phyloP scores from a whole-genome alignment of 2,888 invertebrate genomes.

The Eristalis tenax region DNA sequence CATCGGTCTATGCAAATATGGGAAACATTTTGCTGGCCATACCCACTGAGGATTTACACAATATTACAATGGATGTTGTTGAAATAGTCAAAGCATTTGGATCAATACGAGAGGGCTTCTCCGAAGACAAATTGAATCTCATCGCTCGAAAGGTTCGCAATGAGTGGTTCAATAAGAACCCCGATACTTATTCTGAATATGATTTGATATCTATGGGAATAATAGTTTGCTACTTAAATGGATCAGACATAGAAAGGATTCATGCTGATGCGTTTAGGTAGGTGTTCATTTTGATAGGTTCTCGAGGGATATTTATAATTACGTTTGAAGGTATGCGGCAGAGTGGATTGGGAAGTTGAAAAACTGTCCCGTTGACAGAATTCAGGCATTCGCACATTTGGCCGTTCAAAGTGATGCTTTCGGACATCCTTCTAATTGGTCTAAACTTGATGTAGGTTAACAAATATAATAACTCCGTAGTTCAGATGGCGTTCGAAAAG shows the following conservation, averaged over 20 bases:
- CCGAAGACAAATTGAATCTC: conserved; percentile 78
- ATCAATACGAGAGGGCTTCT: conserved; percentile 78
- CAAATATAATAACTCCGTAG: neutral
- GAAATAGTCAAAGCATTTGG: conserved; percentile 84
- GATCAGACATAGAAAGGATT: conserved; percentile 82
- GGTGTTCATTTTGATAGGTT: neutral
- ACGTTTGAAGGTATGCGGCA: conserved; percentile 80
- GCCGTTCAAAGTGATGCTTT: conserved; percentile 82
- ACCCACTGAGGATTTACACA: conserved; percentile 82
- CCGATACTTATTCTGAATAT: conserved; percentile 83
- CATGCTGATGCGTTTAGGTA: conserved; percentile 82
- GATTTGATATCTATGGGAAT: conserved; percentile 83
- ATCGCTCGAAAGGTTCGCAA: conserved; percentile 82
- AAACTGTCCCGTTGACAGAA: conserved; percentile 81
- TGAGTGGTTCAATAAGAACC: conserved; percentile 83
- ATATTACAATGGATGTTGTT: conserved; percentile 82
- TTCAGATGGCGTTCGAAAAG: neutral
- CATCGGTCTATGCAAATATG: conserved; percentile 73
- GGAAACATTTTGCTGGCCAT: conserved; percentile 79
- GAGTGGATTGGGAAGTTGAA: conserved; percentile 81
- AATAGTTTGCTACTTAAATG: conserved; percentile 84
- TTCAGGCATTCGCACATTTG: conserved; percentile 82
- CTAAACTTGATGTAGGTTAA: conserved; percentile 76
- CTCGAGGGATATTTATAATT: neutral
- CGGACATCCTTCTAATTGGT: conserved; percentile 81